Conservation (phyloP, 2,888 invertebrate species). For the Therioaphis trifolii region DNA sequence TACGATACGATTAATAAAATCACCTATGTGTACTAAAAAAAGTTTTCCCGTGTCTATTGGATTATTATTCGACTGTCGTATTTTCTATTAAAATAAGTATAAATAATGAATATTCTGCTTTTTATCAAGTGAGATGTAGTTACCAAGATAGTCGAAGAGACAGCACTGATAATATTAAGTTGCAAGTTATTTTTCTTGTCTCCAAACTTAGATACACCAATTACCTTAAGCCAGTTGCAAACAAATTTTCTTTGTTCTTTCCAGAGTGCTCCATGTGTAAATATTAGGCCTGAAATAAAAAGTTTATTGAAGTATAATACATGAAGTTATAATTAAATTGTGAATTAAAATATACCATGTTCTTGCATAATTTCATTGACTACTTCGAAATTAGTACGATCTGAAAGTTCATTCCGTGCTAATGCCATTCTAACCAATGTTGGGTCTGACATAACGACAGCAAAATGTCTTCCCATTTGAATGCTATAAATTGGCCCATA, state of each 20-base stretch:
- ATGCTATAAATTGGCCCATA: slow-evolving; percentile 83
- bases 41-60: slow-evolving; percentile 72
- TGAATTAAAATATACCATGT: slow-evolving; percentile 76
- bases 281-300: slow-evolving; percentile 77
- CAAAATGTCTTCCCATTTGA: slow-evolving; percentile 78
- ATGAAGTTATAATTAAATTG: too few relatives aligned
- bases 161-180: slow-evolving; percentile 74
- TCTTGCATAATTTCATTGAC: slow-evolving; percentile 90
- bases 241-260: slow-evolving; percentile 83
- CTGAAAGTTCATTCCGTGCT: slow-evolving; percentile 78
- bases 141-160: slow-evolving; percentile 72
- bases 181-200: slow-evolving; percentile 75
- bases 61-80: slow-evolving; percentile 68
- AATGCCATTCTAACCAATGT: slow-evolving; percentile 79
- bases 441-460: slow-evolving; percentile 81
- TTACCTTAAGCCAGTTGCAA: slow-evolving; percentile 77
- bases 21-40: slow-evolving; percentile 80
- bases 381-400: slow-evolving; percentile 83
- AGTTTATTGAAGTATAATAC: not conserved
- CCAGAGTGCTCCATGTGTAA: slow-evolving; percentile 85
- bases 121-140: slow-evolving; percentile 48
- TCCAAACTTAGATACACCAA: slow-evolving; percentile 79
- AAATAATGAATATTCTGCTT: not conserved
- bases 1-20: slow-evolving; percentile 80
- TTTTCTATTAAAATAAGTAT: slow-evolving; percentile 10